Evolutionary conservation across 2,113 vertebrate genomes (phyloP).

Genomic region (Salvelinus fontinalis): DNA sequence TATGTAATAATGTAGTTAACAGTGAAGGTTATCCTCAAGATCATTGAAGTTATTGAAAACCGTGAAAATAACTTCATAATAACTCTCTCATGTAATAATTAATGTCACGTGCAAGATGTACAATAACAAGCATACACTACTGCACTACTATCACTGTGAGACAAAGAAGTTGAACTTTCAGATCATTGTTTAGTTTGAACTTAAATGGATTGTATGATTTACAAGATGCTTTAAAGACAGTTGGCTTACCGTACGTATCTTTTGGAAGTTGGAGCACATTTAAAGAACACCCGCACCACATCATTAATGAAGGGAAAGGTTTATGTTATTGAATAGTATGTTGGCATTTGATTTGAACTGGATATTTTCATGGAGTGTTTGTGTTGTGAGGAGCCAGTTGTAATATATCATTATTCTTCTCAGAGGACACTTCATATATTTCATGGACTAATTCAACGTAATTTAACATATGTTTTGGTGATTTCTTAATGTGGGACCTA

Average conservation of each 20-base stretch:
- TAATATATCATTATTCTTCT: background rate
- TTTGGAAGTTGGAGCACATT: slow-evolving; percentile 12
- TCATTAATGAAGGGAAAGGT: background rate
- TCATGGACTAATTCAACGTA: too few relatives aligned
- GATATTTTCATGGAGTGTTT: slow-evolving; percentile 23
- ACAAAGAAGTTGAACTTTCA: slow-evolving; percentile 45
- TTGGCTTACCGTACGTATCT: background rate
- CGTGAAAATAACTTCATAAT: background rate
- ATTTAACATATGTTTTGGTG: slow-evolving; percentile 20
- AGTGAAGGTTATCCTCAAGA: slow-evolving; percentile 22
- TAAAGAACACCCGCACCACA: slow-evolving; percentile 4
- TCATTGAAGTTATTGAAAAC: slow-evolving; percentile 11
- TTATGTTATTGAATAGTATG: slow-evolving; percentile 8
- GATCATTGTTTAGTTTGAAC: slow-evolving; percentile 18
- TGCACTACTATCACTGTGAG: slow-evolving; percentile 68
- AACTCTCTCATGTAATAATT: background rate
- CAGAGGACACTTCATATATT: too few relatives aligned
- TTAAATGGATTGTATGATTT: slow-evolving; percentile 14
- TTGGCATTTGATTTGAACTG: slow-evolving; percentile 39
- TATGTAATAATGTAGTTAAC: slow-evolving; percentile 18
- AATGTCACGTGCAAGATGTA: slow-evolving; percentile 9
- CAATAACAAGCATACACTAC: slow-evolving; percentile 9
- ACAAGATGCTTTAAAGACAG: slow-evolving; percentile 10
- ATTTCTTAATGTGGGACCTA: slow-evolving; percentile 12
- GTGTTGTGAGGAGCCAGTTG: slow-evolving; percentile 23